A percentile compares a stretch with the other conserved stretches of the same genome.
phyloP scores from a whole-genome alignment of 2,797 vertebrate species.

The Neoniphon sammara region DNA sequence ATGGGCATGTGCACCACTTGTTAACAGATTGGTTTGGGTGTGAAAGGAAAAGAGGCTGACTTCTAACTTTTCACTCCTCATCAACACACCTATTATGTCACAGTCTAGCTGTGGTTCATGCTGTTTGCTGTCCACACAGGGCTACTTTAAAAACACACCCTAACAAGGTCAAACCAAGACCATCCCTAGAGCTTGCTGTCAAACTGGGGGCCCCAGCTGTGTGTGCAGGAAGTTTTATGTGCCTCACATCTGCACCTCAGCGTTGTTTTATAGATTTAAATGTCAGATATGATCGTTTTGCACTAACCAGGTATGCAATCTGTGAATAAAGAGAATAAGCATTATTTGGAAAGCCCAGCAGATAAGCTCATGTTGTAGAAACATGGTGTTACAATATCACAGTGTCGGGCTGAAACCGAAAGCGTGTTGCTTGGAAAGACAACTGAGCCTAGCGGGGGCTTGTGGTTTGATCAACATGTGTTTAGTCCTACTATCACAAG shows the following conservation, averaged over 20 bases:
- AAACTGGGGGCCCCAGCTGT: conserved; percentile 26
- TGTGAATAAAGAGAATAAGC: background rate
- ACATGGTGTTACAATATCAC: background rate
- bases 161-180: background rate
- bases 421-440: background rate
- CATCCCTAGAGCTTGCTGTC: conserved; percentile 2
- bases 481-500: background rate
- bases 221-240: conserved; percentile 11
- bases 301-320: background rate
- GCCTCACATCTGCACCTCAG: background rate
- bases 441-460: background rate
- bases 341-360: background rate
- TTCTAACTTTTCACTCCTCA: conserved; percentile 27
- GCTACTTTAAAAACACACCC: conserved; percentile 39
- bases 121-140: conserved; percentile 2
- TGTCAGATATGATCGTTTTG: background rate
- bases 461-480: conserved; percentile 1
- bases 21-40: conserved; percentile 47
- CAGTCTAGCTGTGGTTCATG: background rate
- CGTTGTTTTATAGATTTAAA: background rate
- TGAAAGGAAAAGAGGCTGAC: conserved; percentile 38
- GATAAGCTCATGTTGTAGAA: background rate
- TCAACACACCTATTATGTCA: conserved; percentile 12
- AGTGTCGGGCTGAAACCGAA: conserved; percentile 14
- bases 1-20: conserved; percentile 30